These are phyloP conservation scores for Adelosebastes latens DNA, from an alignment of 2,797 vertebrate species.

Conservation along the genomic window DNA sequence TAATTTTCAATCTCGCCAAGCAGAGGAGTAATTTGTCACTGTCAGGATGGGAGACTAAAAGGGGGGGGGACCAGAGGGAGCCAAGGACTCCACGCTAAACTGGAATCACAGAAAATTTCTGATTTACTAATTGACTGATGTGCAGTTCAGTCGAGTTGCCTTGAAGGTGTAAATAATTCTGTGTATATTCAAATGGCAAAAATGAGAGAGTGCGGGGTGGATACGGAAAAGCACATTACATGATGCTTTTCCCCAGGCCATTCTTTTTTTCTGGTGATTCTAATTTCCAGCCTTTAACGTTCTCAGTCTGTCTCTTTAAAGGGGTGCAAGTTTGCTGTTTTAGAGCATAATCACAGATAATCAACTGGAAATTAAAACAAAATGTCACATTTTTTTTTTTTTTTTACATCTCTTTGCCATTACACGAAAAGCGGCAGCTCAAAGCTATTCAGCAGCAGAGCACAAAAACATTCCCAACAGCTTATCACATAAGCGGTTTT, in stretches of 20 bases:
- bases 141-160: conserved; percentile 95
- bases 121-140: conserved; percentile 99
- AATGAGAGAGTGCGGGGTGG: conserved; percentile 74
- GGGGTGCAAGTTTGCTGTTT: conserved; percentile 68
- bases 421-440: conserved; percentile 48
- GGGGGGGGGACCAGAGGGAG: conserved; percentile 82
- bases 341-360: conserved; percentile 77
- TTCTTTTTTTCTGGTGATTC: conserved; percentile 79
- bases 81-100: conserved; percentile 96
- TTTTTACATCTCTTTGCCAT: conserved; percentile 41
- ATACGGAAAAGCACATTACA: conserved; percentile 81
- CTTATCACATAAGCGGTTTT: conserved; percentile 63
- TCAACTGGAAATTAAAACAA: conserved; percentile 81
- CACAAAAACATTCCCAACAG: conserved; percentile 59
- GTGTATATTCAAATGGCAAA: conserved; percentile 83
- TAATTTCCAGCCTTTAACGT: conserved; percentile 71
- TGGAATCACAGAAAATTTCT: conserved; percentile 99
- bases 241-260: conserved; percentile 74
- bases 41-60: conserved; percentile 99
- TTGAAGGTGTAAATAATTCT: conserved; percentile 98
- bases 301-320: conserved; percentile 62
- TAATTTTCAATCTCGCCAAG: conserved; percentile 99
- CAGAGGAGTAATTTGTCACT: conserved; percentile 99
- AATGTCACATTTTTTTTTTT: conserved; percentile 62
- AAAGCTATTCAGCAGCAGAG: conserved; percentile 48